Percentiles rank a stretch among this genome's conserved stretches.
Conservation (phyloP, 2,888 invertebrate genomes). For the Plagiodera versicolora region DNA sequence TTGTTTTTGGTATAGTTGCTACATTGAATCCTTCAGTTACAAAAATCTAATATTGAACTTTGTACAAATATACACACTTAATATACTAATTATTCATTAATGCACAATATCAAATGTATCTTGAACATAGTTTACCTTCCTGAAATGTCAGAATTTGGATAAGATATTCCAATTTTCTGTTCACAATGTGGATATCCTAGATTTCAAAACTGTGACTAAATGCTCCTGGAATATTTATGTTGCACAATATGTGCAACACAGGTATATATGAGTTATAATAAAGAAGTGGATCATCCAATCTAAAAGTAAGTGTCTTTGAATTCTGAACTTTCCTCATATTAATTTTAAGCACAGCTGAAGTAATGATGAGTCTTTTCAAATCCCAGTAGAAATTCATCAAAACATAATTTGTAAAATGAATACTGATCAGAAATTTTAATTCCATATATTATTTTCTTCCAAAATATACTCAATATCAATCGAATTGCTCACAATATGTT, state of each 20-base stretch:
- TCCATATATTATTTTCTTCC: no score
- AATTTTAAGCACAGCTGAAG: conserved; percentile 2
- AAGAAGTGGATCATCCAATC: no score
- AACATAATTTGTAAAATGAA: no score
- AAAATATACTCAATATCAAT: no score
- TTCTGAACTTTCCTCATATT: neutral
- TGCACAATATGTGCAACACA: neutral
- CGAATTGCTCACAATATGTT: no score
- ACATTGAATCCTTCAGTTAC: conserved; percentile 10
- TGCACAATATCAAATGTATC: conserved; percentile 11
- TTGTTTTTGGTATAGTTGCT: neutral
- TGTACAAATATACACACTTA: conserved; percentile 28
- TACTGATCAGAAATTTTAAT: no score
- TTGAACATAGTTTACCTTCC: neutral
- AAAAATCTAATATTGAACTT: conserved; percentile 23
- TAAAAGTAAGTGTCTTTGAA: no score
- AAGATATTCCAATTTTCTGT: no score
- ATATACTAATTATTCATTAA: neutral
- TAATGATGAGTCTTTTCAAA: neutral
- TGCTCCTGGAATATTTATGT: neutral
- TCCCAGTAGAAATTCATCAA: no score
- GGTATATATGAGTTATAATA: neutral
- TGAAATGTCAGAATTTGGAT: no score
- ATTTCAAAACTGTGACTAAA: no score
- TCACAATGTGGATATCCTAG: no score